Base-by-base conservation (phyloP, 2,797 vertebrate genomes). In the Myotis myotis region DNA sequence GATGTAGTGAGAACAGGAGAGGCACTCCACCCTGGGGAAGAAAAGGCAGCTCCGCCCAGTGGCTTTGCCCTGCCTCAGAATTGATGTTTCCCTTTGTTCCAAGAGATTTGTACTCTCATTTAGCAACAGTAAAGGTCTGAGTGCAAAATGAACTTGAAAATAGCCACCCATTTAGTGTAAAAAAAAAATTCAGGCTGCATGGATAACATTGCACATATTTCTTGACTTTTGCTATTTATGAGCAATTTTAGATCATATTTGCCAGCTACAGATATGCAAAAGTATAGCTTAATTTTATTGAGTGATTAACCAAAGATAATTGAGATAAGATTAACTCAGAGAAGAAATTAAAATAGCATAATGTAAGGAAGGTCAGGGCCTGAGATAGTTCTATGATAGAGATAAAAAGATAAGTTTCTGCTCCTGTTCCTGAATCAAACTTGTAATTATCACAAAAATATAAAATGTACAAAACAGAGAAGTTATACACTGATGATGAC, bases 1-100 rank as follows among this genome's bases (percentile, higher is more conserved):
- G 97, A 97, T 97, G 97, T 93, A 96, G 90, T 95, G 90, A 95
- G 92, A 93, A 96, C 78, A 84, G 85, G 60, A 78, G 13, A 90
- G 71, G 53, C 64, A 41, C 88, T 93, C 95, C 85, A 94, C 87
- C 75, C 96, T 86, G 41, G 85, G 70, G 85, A 94, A 93, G 97
- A 88, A 88, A 96, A 92, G 72, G 60, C 71, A 92, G 3, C 94
- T 91, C 95, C 79, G 2, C 96, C 95, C 78, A 53, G 55, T 36
- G 33, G 74, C 70, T 94, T 85, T 83, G 85, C 53, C 86, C 84
- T 62, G 91, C 78, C 64, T 96, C 78, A 57, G 28, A 79, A 53
- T 0, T 8, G 66, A 90, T 80, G 76, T 66, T 68, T 53, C 55
- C 66, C 78, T 97, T 96, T 96, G 92, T 96, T 79, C 23, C 68